Percentiles rank a stretch among this genome's conserved stretches.
Evolutionary conservation across 2,888 invertebrate genomes (phyloP).

Genomic region (Timema cristinae): DNA sequence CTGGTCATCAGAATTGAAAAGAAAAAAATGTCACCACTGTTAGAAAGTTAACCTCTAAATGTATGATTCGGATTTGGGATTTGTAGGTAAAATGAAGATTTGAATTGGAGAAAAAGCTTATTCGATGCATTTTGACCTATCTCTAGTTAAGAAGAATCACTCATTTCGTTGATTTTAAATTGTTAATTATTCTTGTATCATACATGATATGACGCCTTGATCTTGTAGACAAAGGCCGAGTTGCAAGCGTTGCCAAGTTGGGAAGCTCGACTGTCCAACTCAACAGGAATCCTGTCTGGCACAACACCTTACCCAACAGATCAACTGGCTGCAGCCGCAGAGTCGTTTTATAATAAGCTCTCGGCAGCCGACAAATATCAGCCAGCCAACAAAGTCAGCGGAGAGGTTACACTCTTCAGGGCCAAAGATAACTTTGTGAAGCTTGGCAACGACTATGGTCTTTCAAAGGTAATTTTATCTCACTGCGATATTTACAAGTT

Average conservation of each 20-base stretch:
- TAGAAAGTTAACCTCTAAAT: too few species aligned
- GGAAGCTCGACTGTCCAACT: slow-evolving; percentile 56
- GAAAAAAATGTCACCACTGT: too few species aligned
- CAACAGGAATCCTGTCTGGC: slow-evolving; percentile 56
- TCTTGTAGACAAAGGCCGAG: slow-evolving; percentile 52
- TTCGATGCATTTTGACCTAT: too few species aligned
- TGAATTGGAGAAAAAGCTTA: too few species aligned
- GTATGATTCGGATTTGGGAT: too few species aligned
- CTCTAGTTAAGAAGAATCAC: too few species aligned
- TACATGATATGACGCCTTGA: too few species aligned
- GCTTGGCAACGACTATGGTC: slow-evolving; percentile 83
- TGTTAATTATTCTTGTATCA: too few species aligned
- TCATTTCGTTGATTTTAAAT: too few species aligned
- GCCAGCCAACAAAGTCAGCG: slow-evolving; percentile 59
- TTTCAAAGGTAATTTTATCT: slow-evolving; percentile 66
- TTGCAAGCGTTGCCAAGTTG: slow-evolving; percentile 56
- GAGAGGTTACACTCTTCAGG: slow-evolving; percentile 74
- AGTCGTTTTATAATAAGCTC: slow-evolving; percentile 78
- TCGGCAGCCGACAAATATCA: slow-evolving; percentile 73
- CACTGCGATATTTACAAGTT: too few species aligned
- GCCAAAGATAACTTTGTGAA: slow-evolving; percentile 83
- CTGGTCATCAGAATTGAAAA: too few species aligned
- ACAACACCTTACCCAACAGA: slow-evolving; percentile 51
- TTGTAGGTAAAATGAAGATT: too few species aligned
- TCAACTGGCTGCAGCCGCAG: slow-evolving; percentile 66